Evolutionary conservation across 2,888 invertebrate genomes (phyloP).

Genomic region (Lepas anatifera): DNA sequence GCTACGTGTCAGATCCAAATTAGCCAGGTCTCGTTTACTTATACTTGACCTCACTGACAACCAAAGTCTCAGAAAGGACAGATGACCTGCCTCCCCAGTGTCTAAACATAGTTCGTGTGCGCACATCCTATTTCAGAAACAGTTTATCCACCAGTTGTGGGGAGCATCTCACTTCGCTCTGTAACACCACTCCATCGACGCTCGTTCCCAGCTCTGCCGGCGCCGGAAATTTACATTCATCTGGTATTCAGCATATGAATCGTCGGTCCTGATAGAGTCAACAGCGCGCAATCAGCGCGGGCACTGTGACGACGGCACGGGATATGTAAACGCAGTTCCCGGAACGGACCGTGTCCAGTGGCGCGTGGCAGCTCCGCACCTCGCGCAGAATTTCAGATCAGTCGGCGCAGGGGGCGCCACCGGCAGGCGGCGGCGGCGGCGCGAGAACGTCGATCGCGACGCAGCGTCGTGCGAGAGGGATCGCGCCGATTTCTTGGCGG

Average conservation of each 20-base stretch:
- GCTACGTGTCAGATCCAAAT: too few species aligned
- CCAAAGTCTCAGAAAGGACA: too few species aligned
- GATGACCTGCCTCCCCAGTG: too few species aligned
- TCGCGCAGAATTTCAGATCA: neutral
- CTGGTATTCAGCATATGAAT: conserved; percentile 9
- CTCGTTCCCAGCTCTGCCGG: too few species aligned
- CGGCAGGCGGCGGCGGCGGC: neutral
- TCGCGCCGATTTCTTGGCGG: too few species aligned
- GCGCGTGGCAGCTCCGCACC: neutral
- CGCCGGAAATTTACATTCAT: conserved; percentile 9
- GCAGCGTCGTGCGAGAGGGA: neutral
- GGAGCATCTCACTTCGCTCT: too few species aligned
- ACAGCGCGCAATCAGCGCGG: neutral
- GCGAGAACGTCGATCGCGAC: neutral
- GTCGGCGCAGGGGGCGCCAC: neutral
- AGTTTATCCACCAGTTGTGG: too few species aligned
- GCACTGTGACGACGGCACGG: neutral
- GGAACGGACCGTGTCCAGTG: neutral
- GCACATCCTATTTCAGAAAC: too few species aligned
- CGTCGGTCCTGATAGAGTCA: neutral
- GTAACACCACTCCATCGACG: too few species aligned
- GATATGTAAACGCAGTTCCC: neutral
- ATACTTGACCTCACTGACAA: too few species aligned
- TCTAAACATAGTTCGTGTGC: too few species aligned
- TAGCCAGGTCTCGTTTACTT: too few species aligned